phyloP scores from a whole-genome alignment of 2,797 vertebrate species.

The Anguilla obscura region DNA sequence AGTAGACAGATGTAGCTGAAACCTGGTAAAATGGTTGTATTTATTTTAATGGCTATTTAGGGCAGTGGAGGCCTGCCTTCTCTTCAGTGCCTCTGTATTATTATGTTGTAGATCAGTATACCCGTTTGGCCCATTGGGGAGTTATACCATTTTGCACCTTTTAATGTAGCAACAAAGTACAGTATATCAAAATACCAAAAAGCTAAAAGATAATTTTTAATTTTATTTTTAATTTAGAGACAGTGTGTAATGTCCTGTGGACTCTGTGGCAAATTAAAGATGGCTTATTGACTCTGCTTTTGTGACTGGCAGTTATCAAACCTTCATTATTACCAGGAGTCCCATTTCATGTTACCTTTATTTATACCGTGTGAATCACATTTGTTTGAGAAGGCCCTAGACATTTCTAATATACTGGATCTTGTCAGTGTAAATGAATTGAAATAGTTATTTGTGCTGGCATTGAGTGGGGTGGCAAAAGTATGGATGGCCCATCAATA shows the following conservation, averaged over 20 bases:
- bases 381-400: neutral
- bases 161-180: neutral
- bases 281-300: conserved; percentile 2
- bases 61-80: neutral
- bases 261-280: neutral
- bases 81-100: neutral
- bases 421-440: neutral
- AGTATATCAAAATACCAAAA: neutral
- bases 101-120: neutral
- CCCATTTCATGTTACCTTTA: neutral
- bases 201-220: neutral
- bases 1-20: neutral
- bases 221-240: neutral
- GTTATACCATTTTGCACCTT: neutral
- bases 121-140: neutral
- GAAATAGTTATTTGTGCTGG: neutral
- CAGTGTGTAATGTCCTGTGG: neutral
- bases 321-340: neutral
- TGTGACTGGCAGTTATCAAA: neutral
- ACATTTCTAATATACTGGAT: neutral
- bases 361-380: neutral
- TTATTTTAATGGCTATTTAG: neutral
- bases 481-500: neutral
- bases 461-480: neutral
- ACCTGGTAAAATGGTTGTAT: neutral